Evolutionary conservation across 2,797 vertebrate genomes (phyloP).

Genomic region (Artibeus lituratus): DNA sequence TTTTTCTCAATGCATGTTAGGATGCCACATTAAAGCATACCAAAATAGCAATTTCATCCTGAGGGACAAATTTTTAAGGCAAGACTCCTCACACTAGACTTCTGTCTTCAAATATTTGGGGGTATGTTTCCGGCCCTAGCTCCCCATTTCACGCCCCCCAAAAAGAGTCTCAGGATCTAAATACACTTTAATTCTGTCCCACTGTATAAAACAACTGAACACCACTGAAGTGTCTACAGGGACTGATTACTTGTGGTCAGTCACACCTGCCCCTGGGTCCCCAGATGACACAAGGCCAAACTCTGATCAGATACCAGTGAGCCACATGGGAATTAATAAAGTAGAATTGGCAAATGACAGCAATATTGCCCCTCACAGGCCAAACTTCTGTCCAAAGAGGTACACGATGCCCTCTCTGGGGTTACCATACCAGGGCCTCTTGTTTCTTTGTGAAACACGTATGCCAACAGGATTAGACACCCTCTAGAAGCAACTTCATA

Average conservation of each 20-base stretch:
- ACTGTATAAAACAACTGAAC: slow-evolving; percentile 7
- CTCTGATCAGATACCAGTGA: neutral
- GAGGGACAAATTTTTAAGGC: neutral
- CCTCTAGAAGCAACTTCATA: neutral
- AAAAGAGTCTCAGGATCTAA: neutral
- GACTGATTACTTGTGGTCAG: neutral
- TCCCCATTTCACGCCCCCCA: neutral
- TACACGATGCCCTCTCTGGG: neutral
- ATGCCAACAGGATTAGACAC: neutral
- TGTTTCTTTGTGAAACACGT: neutral
- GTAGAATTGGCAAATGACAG: neutral
- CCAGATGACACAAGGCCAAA: neutral
- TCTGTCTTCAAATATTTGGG: neutral
- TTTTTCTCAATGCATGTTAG: neutral
- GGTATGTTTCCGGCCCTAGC: neutral
- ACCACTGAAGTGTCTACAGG: slow-evolving; percentile 40
- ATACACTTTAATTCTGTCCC: neutral
- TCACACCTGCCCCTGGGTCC: neutral
- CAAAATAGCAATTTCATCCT: neutral
- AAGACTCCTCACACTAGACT: slow-evolving; percentile 3
- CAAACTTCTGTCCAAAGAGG: neutral
- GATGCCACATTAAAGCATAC: neutral
- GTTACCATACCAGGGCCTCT: neutral
- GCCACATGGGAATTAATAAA: neutral
- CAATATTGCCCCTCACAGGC: neutral